Evolutionary conservation across 2,797 vertebrate species (phyloP).

Genomic region (Centropyge bicolor): DNA sequence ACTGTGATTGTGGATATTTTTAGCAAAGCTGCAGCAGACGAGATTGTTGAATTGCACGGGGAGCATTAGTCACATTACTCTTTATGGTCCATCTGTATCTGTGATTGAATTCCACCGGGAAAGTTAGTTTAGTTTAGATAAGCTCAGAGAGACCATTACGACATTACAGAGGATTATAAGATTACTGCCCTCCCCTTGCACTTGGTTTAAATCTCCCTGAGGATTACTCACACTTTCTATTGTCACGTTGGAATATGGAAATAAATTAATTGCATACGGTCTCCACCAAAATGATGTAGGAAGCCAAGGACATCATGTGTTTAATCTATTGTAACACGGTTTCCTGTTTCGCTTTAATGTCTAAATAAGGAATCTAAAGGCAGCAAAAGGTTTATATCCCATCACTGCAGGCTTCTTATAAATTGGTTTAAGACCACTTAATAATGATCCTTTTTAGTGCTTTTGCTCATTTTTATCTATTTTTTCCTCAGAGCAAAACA

Average conservation of each 20-base stretch:
- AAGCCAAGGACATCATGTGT: constrained; percentile 39
- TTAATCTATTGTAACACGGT: constrained; percentile 34
- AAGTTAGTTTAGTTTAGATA: constrained; percentile 78
- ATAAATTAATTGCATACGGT: constrained; percentile 61
- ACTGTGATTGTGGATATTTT: constrained; percentile 33
- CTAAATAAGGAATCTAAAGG: constrained; percentile 43
- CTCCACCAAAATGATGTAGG: constrained; percentile 23
- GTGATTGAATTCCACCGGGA: constrained; percentile 67
- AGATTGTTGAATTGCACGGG: constrained; percentile 40
- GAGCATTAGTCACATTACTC: constrained; percentile 47
- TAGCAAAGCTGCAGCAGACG: constrained; percentile 14
- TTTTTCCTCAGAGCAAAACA: neutral
- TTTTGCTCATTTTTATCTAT: neutral
- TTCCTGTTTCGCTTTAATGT: constrained; percentile 39
- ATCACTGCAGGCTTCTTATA: neutral
- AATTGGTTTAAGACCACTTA: neutral
- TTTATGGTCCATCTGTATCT: constrained; percentile 57
- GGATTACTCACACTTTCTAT: constrained; percentile 72
- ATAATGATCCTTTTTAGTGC: neutral
- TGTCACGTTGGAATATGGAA: constrained; percentile 64
- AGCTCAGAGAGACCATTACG: constrained; percentile 72
- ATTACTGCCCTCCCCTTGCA: constrained; percentile 67
- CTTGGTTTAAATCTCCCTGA: constrained; percentile 62
- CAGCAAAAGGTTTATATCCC: constrained; percentile 8
- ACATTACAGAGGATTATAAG: constrained; percentile 81